A percentile compares a stretch with the other conserved stretches of the same genome.
Conservation (phyloP, 2,113 vertebrate species). For the Reinhardtius hippoglossoides region DNA sequence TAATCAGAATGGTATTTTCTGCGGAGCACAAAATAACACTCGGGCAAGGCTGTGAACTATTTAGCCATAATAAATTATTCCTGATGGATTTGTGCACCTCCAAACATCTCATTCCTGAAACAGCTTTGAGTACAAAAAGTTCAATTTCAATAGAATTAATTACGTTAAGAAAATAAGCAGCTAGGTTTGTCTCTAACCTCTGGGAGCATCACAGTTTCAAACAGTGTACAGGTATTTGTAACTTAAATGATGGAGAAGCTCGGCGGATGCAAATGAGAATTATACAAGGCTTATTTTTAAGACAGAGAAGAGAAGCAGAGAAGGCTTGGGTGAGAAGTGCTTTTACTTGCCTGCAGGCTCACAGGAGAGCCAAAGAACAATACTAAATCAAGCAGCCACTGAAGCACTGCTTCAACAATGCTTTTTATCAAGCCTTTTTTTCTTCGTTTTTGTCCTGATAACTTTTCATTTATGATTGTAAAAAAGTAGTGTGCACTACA, state of each 20-base stretch:
- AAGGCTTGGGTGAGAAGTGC: constrained; percentile 43
- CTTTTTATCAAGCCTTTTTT: constrained; percentile 25
- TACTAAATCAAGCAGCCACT: constrained; percentile 6
- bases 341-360: constrained; percentile 40
- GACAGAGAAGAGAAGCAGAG: constrained; percentile 35
- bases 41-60: constrained; percentile 2
- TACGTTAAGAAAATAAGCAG: background rate
- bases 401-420: constrained; percentile 42
- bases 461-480: constrained; percentile 49
- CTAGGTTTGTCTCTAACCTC: constrained; percentile 15
- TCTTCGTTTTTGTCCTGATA: constrained; percentile 23
- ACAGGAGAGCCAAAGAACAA: constrained; percentile 51
- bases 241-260: constrained; percentile 70
- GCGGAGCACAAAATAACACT: constrained; percentile 12
- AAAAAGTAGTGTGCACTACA: constrained; percentile 24
- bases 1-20: background rate
- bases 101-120: constrained; percentile 5
- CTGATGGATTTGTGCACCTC: background rate
- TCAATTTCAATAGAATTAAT: background rate
- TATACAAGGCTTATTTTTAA: constrained; percentile 47
- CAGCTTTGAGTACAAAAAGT: background rate
- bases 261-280: constrained; percentile 48
- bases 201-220: constrained; percentile 9
- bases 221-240: constrained; percentile 49
- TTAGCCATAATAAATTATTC: background rate